Percentiles rank a stretch among this genome's conserved stretches.
These are phyloP conservation scores for Onthophagus sagittarius DNA, from an alignment of 2,888 invertebrate species.

Conservation along the genomic window DNA sequence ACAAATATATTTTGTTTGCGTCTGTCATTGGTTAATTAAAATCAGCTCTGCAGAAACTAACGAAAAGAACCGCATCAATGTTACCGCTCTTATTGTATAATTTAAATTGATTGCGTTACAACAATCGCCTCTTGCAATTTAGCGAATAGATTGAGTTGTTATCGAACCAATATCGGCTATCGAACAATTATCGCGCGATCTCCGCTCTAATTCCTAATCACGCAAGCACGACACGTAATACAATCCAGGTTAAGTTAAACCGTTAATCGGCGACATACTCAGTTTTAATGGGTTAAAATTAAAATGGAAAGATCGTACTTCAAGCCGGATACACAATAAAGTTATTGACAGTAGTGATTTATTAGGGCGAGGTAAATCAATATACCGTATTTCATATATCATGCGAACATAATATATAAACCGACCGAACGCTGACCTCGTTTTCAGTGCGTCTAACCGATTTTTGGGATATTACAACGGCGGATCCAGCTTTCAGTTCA, in stretches of 20 bases:
- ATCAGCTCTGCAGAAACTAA: not conserved
- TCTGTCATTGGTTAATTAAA: not conserved
- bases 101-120: not conserved
- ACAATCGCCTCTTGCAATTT: not conserved
- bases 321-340: slow-evolving; percentile 38
- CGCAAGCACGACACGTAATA: not conserved
- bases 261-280: not conserved
- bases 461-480: slow-evolving; percentile 16
- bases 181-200: not conserved
- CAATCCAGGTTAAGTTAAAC: not conserved
- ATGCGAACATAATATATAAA: slow-evolving; percentile 27
- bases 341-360: slow-evolving; percentile 44
- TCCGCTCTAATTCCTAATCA: not conserved
- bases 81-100: not conserved
- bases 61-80: not conserved
- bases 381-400: slow-evolving; percentile 40
- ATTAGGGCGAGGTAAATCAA: slow-evolving; percentile 42
- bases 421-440: slow-evolving; percentile 26
- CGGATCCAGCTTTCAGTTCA: not conserved
- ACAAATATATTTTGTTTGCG: not conserved
- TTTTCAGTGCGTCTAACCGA: slow-evolving; percentile 22
- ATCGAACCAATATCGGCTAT: not conserved
- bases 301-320: not conserved
- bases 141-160: not conserved
- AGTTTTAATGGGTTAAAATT: not conserved